A percentile compares a stretch with the other conserved stretches of the same genome.
Evolutionary conservation across 2,113 vertebrate genomes (phyloP).

Genomic region (Alethe diademata): DNA sequence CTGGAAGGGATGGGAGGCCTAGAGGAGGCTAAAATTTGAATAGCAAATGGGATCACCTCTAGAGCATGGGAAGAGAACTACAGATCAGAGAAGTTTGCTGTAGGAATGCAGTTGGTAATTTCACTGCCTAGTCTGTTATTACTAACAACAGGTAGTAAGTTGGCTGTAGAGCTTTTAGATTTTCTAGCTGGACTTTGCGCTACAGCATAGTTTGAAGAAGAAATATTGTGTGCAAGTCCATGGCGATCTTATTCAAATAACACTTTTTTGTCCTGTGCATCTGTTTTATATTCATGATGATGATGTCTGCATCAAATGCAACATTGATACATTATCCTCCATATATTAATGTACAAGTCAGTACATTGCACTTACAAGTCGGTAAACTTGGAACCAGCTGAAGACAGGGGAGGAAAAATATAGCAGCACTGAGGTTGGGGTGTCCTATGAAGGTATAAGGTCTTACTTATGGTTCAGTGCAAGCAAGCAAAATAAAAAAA

Average conservation of each 20-base stretch:
- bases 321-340: neutral
- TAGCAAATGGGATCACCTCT: constrained; percentile 43
- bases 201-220: neutral
- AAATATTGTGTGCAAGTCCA: neutral
- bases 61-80: neutral
- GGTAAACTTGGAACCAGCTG: neutral
- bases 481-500: neutral
- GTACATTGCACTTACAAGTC: neutral
- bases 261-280: neutral
- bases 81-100: neutral
- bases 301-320: neutral
- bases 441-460: neutral
- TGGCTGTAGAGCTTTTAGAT: neutral
- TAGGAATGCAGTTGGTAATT: neutral
- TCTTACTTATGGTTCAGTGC: neutral
- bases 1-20: neutral
- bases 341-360: neutral
- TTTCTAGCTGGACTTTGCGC: neutral
- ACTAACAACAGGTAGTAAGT: neutral
- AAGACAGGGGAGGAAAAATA: neutral
- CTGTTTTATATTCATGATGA: neutral
- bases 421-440: neutral
- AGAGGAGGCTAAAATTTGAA: neutral
- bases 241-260: neutral
- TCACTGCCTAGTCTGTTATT: neutral